Evolutionary conservation across 2,797 vertebrate genomes (phyloP).

Genomic region (Sorex maritimensis): DNA sequence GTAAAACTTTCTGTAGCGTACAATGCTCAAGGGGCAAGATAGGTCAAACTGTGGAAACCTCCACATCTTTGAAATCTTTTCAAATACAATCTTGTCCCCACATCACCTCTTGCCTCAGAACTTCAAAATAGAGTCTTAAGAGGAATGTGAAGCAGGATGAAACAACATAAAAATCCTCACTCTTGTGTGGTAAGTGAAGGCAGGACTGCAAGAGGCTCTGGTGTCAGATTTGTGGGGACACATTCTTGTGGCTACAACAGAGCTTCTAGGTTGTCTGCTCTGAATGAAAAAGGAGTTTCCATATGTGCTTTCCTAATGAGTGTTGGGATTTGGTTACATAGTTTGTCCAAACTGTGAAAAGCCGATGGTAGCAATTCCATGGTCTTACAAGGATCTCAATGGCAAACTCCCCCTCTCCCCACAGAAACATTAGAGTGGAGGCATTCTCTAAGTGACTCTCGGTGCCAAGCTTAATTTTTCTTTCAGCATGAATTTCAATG

Average conservation of each 20-base stretch:
- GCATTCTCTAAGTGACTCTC: constrained; percentile 48
- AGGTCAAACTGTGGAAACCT: constrained; percentile 88
- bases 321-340: constrained; percentile 75
- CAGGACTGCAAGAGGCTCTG: constrained; percentile 64
- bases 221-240: constrained; percentile 80
- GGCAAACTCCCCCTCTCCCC: constrained; percentile 38
- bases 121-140: constrained; percentile 85
- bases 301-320: constrained; percentile 68
- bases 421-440: constrained; percentile 30
- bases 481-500: constrained; percentile 56
- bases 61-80: constrained; percentile 89
- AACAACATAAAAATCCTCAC: constrained; percentile 85
- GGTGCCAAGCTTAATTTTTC: constrained; percentile 30
- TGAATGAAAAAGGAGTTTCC: constrained; percentile 72
- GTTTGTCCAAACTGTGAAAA: constrained; percentile 77
- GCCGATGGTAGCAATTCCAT: constrained; percentile 53
- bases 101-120: constrained; percentile 87
- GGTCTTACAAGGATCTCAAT: constrained; percentile 68
- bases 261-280: constrained; percentile 73
- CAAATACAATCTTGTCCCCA: constrained; percentile 88
- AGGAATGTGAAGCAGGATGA: constrained; percentile 87
- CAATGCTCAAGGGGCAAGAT: constrained; percentile 88
- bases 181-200: constrained; percentile 81
- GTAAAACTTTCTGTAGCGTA: constrained; percentile 84
- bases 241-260: constrained; percentile 65